A percentile compares a stretch with the other conserved stretches of the same genome.
These are phyloP conservation scores for Streblospio benedicti DNA, from an alignment of 1,140 invertebrate genomes.

Conservation along the genomic window DNA sequence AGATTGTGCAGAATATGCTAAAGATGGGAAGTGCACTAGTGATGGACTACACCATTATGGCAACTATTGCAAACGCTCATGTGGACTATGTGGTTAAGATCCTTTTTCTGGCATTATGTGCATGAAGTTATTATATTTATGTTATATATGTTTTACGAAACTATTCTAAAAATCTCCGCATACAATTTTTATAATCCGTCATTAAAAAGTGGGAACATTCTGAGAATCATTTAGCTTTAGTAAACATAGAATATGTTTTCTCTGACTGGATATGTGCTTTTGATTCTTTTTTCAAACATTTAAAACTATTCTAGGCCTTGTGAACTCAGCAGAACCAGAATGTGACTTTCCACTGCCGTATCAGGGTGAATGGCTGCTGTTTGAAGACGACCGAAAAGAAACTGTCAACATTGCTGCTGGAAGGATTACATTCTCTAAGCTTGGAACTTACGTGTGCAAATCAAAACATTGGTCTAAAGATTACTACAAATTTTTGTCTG, in stretches of 20 bases:
- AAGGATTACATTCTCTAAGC: background rate
- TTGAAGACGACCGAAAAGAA: conserved; percentile 4
- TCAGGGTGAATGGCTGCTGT: conserved; percentile 15
- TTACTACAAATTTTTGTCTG: conserved; percentile 10
- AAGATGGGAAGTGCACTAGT: background rate
- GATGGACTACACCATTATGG: background rate
- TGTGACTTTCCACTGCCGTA: conserved; percentile 10
- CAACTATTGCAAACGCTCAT: background rate
- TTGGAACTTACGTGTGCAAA: conserved; percentile 11
- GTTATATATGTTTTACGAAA: too few relatives aligned
- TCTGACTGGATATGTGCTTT: too few relatives aligned
- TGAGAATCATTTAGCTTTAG: too few relatives aligned
- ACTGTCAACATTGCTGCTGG: conserved; percentile 2
- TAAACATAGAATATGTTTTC: too few relatives aligned
- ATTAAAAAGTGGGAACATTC: too few relatives aligned
- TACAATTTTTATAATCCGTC: too few relatives aligned
- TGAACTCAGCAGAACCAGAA: background rate
- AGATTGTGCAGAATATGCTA: background rate
- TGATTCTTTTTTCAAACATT: too few relatives aligned
- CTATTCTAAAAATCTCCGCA: too few relatives aligned
- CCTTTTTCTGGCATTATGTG: too few relatives aligned
- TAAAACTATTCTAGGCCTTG: background rate
- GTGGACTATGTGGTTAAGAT: background rate
- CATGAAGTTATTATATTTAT: too few relatives aligned
- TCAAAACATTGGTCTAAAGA: conserved; percentile 4